Percentiles rank a stretch among this genome's conserved stretches.
Conservation (phyloP, 2,113 vertebrate species). For the Macaca mulatta region DNA sequence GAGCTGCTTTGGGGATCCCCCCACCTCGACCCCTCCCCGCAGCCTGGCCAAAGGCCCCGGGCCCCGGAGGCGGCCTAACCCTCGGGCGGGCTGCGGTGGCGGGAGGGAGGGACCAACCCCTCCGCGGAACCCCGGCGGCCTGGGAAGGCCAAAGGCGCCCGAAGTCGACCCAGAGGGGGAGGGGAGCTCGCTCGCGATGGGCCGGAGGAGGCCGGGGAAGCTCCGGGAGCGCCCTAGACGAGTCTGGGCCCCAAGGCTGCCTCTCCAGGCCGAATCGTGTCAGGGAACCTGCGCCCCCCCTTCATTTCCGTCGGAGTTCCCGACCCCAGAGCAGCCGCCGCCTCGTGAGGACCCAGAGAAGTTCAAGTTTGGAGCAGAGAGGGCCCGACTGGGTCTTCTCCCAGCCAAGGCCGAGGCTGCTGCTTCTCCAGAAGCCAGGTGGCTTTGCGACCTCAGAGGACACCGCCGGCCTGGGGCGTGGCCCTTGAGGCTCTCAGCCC, state of each 20-base stretch:
- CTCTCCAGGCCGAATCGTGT: background rate
- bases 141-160: background rate
- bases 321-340: background rate
- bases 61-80: too few relatives aligned
- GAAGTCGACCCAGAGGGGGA: background rate
- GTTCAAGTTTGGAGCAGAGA: too few relatives aligned
- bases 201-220: background rate
- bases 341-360: background rate
- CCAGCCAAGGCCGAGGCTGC: background rate
- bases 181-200: background rate
- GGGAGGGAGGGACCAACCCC: background rate
- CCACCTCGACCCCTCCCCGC: too few relatives aligned
- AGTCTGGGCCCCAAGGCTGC: too few relatives aligned
- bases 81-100: too few relatives aligned
- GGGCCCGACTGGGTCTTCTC: background rate
- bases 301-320: rapidly evolving
- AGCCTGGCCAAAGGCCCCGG: background rate
- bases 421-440: background rate
- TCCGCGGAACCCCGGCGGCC: background rate
- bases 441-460: background rate
- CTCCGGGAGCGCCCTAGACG: rapidly evolving
- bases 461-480: rapidly evolving
- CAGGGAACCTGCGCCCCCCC: rapidly evolving
- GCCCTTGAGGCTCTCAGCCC: background rate
- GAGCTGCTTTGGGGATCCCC: background rate